A percentile compares a stretch with the other conserved stretches of the same genome.
These are phyloP conservation scores for Florisuga fusca DNA, from an alignment of 2,797 vertebrate genomes.

Conservation along the genomic window DNA sequence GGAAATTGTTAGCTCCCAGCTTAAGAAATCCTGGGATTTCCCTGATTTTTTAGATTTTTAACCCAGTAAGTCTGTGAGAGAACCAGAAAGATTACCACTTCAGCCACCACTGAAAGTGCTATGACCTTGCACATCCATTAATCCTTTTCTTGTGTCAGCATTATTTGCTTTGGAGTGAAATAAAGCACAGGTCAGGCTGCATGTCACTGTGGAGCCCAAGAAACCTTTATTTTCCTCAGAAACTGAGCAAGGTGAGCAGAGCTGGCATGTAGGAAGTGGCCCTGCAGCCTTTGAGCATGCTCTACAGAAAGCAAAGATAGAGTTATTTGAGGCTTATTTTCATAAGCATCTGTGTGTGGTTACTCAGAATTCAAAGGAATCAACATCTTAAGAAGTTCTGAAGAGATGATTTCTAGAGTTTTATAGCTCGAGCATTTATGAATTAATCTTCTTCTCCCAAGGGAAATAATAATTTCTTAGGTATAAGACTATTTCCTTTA, in stretches of 20 bases:
- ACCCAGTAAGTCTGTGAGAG: not conserved
- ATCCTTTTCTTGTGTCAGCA: not conserved
- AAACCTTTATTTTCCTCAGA: not conserved
- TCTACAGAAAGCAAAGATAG: not conserved
- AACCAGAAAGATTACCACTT: not conserved
- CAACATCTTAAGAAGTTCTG: not conserved
- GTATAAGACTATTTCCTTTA: not conserved
- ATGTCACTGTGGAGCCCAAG: not conserved
- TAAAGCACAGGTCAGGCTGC: accelerated
- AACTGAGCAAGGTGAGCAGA: not conserved
- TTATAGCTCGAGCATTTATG: not conserved
- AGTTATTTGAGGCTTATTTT: not conserved
- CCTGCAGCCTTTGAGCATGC: not conserved
- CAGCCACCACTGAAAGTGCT: not conserved
- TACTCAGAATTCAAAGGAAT: not conserved
- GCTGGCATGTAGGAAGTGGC: not conserved
- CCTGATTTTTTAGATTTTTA: not conserved
- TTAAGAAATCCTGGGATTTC: not conserved
- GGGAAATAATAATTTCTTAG: not conserved
- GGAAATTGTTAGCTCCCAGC: not conserved
- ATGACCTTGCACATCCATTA: not conserved
- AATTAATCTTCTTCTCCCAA: not conserved
- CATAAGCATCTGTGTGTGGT: accelerated
- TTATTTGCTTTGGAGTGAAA: not conserved
- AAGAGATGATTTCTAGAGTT: not conserved